Conservation (phyloP, 2,888 invertebrate genomes). For the Eupithecia exiguata region DNA sequence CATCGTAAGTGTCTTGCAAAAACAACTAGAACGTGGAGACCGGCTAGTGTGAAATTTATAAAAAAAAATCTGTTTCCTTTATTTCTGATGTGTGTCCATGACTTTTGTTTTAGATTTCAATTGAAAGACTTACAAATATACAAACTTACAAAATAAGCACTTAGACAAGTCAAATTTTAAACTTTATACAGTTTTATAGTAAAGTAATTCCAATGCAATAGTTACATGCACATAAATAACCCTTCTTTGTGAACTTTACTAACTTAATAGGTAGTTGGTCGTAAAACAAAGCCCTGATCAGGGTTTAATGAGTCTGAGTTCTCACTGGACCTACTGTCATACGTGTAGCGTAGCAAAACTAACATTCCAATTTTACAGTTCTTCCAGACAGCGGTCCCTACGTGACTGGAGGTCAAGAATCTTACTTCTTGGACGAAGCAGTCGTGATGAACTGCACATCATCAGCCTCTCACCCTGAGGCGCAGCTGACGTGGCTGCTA, state of each 20-base stretch:
- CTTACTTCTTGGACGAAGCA: constrained; percentile 89
- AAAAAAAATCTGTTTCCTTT: not conserved
- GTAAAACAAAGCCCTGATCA: too few relatives aligned
- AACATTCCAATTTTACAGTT: constrained; percentile 76
- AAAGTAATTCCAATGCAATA: not conserved
- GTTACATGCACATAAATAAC: not conserved
- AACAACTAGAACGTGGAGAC: not conserved
- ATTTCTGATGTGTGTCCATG: too few relatives aligned
- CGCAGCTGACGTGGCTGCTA: constrained; percentile 91
- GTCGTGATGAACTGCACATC: constrained; percentile 92
- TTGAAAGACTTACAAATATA: too few relatives aligned
- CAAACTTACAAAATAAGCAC: too few relatives aligned
- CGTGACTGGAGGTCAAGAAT: constrained; percentile 89
- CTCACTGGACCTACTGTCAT: not conserved
- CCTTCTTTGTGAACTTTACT: too few relatives aligned
- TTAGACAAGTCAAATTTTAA: too few relatives aligned
- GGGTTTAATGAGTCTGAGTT: too few relatives aligned
- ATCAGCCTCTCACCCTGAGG: constrained; percentile 89
- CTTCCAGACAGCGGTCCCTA: constrained; percentile 90
- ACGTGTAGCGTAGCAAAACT: not conserved
- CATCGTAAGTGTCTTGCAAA: constrained; percentile 69
- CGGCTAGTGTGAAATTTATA: not conserved
- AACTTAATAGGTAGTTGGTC: too few relatives aligned
- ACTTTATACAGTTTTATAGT: too few relatives aligned
- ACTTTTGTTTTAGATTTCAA: not conserved